A percentile compares a stretch with the other conserved stretches of the same genome.
phyloP scores from a whole-genome alignment of 2,113 vertebrate genomes.

The Myiopsitta monachus region DNA sequence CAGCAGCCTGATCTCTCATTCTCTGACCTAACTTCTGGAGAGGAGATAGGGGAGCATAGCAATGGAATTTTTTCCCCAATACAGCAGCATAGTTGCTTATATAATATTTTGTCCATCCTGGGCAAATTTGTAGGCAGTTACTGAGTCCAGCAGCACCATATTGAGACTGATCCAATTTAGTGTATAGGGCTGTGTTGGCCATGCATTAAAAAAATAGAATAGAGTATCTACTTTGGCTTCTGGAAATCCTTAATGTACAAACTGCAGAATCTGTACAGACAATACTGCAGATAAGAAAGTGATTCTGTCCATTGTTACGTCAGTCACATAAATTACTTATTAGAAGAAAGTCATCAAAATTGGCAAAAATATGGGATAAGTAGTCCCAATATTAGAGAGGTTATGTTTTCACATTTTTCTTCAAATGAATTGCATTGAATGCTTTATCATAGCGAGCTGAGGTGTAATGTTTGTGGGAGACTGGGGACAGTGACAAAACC shows the following conservation, averaged over 20 bases:
- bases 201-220: background rate
- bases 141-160: background rate
- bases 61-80: background rate
- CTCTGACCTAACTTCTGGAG: background rate
- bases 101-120: background rate
- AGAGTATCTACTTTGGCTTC: background rate
- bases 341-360: background rate
- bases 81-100: background rate
- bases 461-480: background rate
- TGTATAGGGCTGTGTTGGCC: background rate
- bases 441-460: background rate
- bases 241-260: background rate
- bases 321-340: background rate
- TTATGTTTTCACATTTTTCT: background rate
- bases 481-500: background rate
- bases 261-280: background rate
- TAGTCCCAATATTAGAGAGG: background rate
- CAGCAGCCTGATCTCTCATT: background rate
- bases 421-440: background rate
- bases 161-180: background rate
- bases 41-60: background rate
- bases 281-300: background rate
- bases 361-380: accelerated
- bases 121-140: background rate
- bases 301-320: background rate